Evolutionary conservation across 2,888 invertebrate species (phyloP).

Genomic region (Drosophila macrospina): DNA sequence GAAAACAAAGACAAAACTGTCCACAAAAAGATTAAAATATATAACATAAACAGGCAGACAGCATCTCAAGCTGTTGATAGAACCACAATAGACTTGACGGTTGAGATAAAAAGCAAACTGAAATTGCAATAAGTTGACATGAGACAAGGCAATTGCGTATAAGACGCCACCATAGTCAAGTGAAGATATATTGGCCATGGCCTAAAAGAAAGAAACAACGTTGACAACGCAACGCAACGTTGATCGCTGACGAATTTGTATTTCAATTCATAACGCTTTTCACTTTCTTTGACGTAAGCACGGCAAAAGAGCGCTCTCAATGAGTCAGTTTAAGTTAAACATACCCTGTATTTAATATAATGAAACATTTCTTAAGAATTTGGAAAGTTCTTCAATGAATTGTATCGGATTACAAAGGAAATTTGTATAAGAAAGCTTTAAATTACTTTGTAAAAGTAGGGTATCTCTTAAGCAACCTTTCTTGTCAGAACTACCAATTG

Average conservation of each 20-base stretch:
- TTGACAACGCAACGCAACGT: slow-evolving; percentile 55
- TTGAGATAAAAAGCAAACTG: slow-evolving; percentile 38
- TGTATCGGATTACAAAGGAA: no score
- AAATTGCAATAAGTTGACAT: slow-evolving; percentile 23
- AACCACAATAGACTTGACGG: slow-evolving; percentile 40
- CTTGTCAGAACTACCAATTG: neutral
- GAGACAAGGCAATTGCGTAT: slow-evolving; percentile 47
- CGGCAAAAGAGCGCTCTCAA: slow-evolving; percentile 27
- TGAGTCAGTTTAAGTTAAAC: slow-evolving; percentile 18
- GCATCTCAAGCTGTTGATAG: slow-evolving; percentile 17
- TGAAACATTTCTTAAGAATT: no score
- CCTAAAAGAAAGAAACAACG: slow-evolving; percentile 45
- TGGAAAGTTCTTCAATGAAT: no score
- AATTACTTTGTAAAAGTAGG: no score
- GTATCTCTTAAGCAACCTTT: slow-evolving; percentile 4
- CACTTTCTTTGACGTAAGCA: slow-evolving; percentile 71
- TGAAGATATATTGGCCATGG: slow-evolving; percentile 62
- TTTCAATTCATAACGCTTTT: slow-evolving; percentile 52
- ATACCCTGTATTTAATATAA: slow-evolving; percentile 16
- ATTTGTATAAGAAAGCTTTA: no score
- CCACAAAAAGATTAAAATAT: neutral
- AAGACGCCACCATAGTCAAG: slow-evolving; percentile 11
- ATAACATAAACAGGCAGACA: slow-evolving; percentile 13
- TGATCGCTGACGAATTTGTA: slow-evolving; percentile 65
- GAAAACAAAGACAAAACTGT: neutral